Evolutionary conservation across 1,140 invertebrate species (phyloP).

Genomic region (Cotesia vestalis): DNA sequence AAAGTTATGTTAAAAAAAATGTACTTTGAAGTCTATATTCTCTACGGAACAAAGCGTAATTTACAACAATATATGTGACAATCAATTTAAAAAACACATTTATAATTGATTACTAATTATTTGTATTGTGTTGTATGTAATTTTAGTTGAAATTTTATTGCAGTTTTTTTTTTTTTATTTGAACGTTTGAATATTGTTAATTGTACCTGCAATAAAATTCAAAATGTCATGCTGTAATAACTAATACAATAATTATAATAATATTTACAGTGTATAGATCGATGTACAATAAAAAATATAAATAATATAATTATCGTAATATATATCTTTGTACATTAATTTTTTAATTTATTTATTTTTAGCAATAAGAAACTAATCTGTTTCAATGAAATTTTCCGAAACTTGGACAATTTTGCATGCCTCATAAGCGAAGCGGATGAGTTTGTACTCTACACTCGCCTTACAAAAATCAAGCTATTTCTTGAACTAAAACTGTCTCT

Average conservation of each 20-base stretch:
- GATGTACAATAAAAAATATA: conserved; percentile 39
- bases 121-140: no score
- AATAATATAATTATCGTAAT: conserved; percentile 26
- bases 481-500: no score
- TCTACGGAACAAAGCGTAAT: conserved; percentile 22
- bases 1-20: background rate
- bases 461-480: no score
- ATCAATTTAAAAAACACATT: background rate
- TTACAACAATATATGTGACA: conserved; percentile 22
- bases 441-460: no score
- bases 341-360: no score
- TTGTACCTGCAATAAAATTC: conserved; percentile 2
- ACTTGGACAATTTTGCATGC: no score
- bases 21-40: conserved; percentile 7
- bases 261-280: conserved; percentile 40
- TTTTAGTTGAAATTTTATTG: no score
- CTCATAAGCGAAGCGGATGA: no score
- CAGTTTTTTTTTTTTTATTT: background rate
- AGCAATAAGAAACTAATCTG: no score
- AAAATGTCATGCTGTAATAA: background rate
- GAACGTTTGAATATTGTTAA: conserved; percentile 1
- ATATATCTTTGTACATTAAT: background rate
- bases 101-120: no score
- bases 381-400: no score
- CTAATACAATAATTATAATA: background rate